phyloP scores from a whole-genome alignment of 2,888 invertebrate genomes.

The Diploptera punctata region DNA sequence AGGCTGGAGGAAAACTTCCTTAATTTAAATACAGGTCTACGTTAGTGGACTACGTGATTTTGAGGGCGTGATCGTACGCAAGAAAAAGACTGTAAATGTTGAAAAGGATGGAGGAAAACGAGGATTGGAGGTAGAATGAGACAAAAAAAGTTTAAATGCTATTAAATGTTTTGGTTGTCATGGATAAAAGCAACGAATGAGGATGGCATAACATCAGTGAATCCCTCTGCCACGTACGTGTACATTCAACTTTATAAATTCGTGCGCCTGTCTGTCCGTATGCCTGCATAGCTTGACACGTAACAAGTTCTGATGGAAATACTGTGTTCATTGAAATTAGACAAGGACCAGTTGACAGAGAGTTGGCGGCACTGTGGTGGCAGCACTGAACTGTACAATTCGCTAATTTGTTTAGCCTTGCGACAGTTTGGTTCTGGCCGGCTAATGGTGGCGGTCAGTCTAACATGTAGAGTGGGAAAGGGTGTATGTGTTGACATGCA shows the following conservation, averaged over 20 bases:
- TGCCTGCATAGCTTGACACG: not conserved
- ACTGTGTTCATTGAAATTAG: constrained; percentile 31
- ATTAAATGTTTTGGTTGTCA: constrained; percentile 9
- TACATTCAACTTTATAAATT: constrained; percentile 27
- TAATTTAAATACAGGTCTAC: constrained; percentile 19
- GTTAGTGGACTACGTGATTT: constrained; percentile 18
- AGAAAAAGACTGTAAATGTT: constrained; percentile 9
- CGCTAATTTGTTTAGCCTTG: constrained; percentile 29
- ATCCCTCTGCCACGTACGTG: not conserved
- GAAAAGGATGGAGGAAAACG: not conserved
- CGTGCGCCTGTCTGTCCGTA: not conserved
- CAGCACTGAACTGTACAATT: constrained; percentile 23
- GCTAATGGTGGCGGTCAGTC: constrained; percentile 29
- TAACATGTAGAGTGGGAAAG: constrained; percentile 14
- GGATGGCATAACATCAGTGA: not conserved
- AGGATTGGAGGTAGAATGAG: not conserved
- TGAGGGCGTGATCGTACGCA: not conserved
- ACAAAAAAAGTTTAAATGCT: constrained; percentile 11
- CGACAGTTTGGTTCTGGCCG: constrained; percentile 15
- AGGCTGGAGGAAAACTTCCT: not conserved
- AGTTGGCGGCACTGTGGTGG: constrained; percentile 19
- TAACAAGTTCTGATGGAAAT: constrained; percentile 25
- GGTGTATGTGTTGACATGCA: not conserved
- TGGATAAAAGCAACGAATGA: constrained; percentile 10
- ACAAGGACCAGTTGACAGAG: constrained; percentile 28